These are phyloP conservation scores for Bos taurus DNA, from an alignment of 2,113 vertebrate genomes.

Conservation along the genomic window DNA sequence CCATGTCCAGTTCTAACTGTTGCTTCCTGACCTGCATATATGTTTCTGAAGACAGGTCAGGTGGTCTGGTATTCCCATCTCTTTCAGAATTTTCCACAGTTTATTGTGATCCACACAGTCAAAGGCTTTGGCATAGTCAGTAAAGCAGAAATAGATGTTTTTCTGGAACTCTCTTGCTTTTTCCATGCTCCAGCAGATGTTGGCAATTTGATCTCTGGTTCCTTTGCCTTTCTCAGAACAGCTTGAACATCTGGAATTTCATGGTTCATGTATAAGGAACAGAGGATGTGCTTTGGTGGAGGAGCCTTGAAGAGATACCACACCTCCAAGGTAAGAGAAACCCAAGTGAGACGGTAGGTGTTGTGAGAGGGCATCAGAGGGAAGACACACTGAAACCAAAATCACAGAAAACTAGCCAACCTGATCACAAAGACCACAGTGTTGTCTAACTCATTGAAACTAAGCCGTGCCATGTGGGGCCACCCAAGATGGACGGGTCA, in stretches of 20 bases:
- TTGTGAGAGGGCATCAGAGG: neutral
- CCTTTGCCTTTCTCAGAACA: neutral
- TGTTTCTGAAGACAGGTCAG: neutral
- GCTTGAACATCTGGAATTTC: neutral
- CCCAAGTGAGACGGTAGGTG: fast-evolving
- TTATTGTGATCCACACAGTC: neutral
- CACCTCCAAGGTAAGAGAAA: neutral
- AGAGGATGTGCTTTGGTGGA: neutral
- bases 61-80: neutral
- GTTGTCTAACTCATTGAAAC: neutral
- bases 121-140: neutral
- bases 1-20: neutral
- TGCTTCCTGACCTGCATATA: neutral
- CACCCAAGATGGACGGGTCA: fast-evolving
- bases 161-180: neutral
- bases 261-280: neutral
- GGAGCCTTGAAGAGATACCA: neutral
- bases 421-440: fast-evolving
- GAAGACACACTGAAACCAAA: neutral
- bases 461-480: neutral
- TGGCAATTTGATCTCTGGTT: neutral
- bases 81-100: neutral
- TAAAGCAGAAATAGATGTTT: neutral
- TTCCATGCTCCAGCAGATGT: fast-evolving
- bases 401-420: neutral